Percentiles rank a stretch among this genome's conserved stretches.
phyloP scores from a whole-genome alignment of 2,113 vertebrate genomes.

The Clarias gariepinus region DNA sequence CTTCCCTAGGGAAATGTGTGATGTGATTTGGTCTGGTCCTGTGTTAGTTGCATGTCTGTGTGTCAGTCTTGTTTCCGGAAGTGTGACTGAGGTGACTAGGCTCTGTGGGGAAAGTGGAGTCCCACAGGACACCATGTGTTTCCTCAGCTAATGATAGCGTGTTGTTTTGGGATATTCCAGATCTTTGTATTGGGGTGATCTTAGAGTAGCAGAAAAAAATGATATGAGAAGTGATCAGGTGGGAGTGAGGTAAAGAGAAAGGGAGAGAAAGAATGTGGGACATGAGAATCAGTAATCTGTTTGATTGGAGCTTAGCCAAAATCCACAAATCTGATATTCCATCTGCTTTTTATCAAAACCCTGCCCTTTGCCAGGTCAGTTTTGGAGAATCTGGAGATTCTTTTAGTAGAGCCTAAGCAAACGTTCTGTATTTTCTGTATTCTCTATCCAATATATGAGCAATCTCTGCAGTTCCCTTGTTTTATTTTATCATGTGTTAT shows the following conservation, averaged over 20 bases:
- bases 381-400: slow-evolving; percentile 10
- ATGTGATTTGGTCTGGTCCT: slow-evolving; percentile 43
- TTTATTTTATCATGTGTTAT: background rate
- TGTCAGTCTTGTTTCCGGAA: slow-evolving; percentile 67
- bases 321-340: slow-evolving; percentile 13
- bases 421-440: background rate
- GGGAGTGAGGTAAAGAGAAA: slow-evolving; percentile 24
- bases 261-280: slow-evolving; percentile 40
- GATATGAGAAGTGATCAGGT: slow-evolving; percentile 12
- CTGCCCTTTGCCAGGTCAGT: background rate
- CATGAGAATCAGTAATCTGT: slow-evolving; percentile 32
- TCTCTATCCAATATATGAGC: background rate
- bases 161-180: slow-evolving; percentile 53
- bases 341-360: slow-evolving; percentile 49
- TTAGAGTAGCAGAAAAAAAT: background rate
- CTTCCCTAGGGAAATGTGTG: slow-evolving; percentile 56
- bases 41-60: slow-evolving; percentile 37
- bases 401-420: background rate
- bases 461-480: background rate
- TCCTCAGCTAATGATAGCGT: slow-evolving; percentile 69
- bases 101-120: slow-evolving; percentile 63
- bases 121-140: slow-evolving; percentile 68
- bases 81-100: slow-evolving; percentile 53
- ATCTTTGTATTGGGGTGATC: slow-evolving; percentile 48
- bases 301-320: slow-evolving; percentile 48